These are phyloP conservation scores for Pteria penguin DNA, from an alignment of 2,888 invertebrate species.

Conservation along the genomic window DNA sequence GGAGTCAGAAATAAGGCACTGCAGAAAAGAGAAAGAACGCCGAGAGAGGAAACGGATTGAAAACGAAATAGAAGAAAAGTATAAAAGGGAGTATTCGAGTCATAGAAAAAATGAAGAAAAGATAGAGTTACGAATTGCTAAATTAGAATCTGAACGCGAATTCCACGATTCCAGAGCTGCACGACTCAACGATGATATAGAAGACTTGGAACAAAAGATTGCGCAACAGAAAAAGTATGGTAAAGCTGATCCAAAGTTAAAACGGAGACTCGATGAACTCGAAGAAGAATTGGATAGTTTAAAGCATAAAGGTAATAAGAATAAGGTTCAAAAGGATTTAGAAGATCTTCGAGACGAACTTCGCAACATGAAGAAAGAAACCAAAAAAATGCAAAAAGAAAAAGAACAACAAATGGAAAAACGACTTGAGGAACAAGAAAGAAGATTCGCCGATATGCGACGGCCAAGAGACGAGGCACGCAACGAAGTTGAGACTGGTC, in stretches of 20 bases:
- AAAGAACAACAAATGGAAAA: slow-evolving; percentile 9
- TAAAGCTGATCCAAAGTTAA: background rate
- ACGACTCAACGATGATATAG: background rate
- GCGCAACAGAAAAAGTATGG: background rate
- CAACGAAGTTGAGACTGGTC: slow-evolving; percentile 21
- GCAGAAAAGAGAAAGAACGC: slow-evolving; percentile 6
- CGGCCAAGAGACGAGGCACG: slow-evolving; percentile 9
- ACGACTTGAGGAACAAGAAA: slow-evolving; percentile 6
- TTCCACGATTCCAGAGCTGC: background rate
- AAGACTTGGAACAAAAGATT: background rate
- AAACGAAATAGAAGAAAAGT: slow-evolving; percentile 9
- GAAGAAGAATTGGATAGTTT: slow-evolving; percentile 3
- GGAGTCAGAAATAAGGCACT: slow-evolving; percentile 19
- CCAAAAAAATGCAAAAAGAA: slow-evolving; percentile 12
- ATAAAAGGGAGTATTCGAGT: background rate
- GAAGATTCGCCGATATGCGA: slow-evolving; percentile 8
- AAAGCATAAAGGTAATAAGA: background rate
- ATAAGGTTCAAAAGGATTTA: background rate
- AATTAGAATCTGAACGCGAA: slow-evolving; percentile 11
- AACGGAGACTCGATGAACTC: background rate
- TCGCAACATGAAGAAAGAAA: background rate
- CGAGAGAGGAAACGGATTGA: slow-evolving; percentile 18
- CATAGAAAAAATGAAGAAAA: slow-evolving; percentile 8
- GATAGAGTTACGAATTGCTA: background rate
- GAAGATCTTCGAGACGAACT: slow-evolving; percentile 7